phyloP scores from a whole-genome alignment of 2,888 invertebrate genomes.

The Hipparchia sbordonii region DNA sequence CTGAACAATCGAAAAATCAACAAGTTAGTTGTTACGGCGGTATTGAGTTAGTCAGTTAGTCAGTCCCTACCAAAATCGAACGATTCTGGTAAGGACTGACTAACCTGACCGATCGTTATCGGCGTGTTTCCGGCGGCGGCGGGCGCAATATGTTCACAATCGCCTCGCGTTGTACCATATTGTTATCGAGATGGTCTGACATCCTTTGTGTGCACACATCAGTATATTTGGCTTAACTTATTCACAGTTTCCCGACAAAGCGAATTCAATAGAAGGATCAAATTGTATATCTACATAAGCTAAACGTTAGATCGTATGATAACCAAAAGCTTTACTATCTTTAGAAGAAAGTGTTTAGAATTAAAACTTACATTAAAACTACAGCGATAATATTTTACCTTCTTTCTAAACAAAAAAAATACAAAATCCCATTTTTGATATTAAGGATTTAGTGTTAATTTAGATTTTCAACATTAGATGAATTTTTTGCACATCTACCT shows the following conservation, averaged over 20 bases:
- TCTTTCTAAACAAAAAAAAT: no score
- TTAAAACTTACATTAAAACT: no score
- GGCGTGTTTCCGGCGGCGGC: neutral
- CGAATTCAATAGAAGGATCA: neutral
- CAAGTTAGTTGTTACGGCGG: no score
- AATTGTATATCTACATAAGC: neutral
- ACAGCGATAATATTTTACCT: no score
- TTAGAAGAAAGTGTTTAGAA: no score
- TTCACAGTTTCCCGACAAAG: neutral
- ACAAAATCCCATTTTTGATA: neutral
- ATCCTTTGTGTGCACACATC: neutral
- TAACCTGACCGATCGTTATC: constrained; percentile 4
- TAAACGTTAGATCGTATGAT: neutral
- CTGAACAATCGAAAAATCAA: no score
- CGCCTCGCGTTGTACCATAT: neutral
- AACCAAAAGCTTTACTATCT: neutral
- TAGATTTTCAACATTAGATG: no score
- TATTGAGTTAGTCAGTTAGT: no score
- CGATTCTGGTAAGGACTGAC: neutral
- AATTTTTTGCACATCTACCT: no score
- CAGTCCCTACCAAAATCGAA: no score
- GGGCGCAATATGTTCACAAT: neutral
- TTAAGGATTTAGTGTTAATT: no score
- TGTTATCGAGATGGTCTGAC: neutral
- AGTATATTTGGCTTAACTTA: neutral